Conservation (phyloP, 2,113 vertebrate species). For the Forbesichthys papilliferus region DNA sequence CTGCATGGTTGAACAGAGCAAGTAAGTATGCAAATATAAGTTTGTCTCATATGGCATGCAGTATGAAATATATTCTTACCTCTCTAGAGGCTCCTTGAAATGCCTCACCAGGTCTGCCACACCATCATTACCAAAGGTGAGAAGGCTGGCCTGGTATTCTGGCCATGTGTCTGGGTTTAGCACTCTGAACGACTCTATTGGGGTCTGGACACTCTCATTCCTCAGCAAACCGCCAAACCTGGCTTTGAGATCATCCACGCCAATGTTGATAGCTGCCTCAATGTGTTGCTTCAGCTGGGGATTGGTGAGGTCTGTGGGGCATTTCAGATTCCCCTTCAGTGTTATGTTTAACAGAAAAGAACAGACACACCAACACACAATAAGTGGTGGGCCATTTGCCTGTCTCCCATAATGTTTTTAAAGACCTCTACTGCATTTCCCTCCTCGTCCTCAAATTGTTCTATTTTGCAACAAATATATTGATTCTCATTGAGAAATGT, state of each 20-base stretch:
- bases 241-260: background rate
- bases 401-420: background rate
- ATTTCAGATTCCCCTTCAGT: conserved; percentile 13
- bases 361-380: background rate
- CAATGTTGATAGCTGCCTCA: conserved; percentile 20
- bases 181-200: conserved; percentile 8
- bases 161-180: conserved; percentile 23
- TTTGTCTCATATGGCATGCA: conserved; percentile 15
- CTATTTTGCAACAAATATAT: background rate
- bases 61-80: conserved; percentile 14
- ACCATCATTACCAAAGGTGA: conserved; percentile 15
- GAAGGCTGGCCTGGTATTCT: conserved; percentile 17
- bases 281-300: conserved; percentile 16
- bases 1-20: conserved; percentile 20
- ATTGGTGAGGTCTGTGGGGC: conserved; percentile 8
- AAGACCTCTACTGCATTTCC: conserved; percentile 8
- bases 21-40: conserved; percentile 10
- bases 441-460: conserved; percentile 2
- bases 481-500: conserved; percentile 5
- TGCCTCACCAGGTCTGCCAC: background rate
- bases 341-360: conserved; percentile 11
- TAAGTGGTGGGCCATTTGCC: background rate
- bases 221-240: conserved; percentile 16
- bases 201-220: conserved; percentile 5
- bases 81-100: conserved; percentile 9